Percentiles rank a stretch among this genome's conserved stretches.
Conservation (phyloP, 2,888 invertebrate genomes). For the Leucophenga montana region DNA sequence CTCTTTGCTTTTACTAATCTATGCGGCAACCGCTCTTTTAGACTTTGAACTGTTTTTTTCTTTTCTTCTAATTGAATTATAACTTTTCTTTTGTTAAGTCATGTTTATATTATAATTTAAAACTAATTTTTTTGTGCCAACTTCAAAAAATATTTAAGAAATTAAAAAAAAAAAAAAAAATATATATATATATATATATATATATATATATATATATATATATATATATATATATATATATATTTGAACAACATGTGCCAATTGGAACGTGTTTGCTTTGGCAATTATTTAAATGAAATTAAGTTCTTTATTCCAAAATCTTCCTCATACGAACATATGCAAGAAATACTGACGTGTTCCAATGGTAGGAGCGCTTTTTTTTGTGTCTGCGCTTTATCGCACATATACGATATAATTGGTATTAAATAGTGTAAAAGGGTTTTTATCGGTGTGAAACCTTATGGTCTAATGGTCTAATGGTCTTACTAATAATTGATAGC, state of each 20-base stretch:
- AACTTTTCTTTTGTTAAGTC: background rate
- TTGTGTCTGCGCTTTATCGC: slow-evolving; percentile 18
- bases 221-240: too few relatives aligned
- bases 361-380: background rate
- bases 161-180: background rate
- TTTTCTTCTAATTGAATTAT: too few relatives aligned
- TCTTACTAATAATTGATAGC: too few relatives aligned
- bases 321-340: too few relatives aligned
- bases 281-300: too few relatives aligned
- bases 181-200: too few relatives aligned
- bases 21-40: background rate
- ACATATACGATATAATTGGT: too few relatives aligned
- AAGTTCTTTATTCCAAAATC: background rate
- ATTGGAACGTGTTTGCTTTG: background rate
- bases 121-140: background rate
- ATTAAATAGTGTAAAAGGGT: too few relatives aligned
- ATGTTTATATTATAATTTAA: background rate
- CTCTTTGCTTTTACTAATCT: background rate
- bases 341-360: slow-evolving; percentile 19
- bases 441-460: too few relatives aligned
- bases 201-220: too few relatives aligned
- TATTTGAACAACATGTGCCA: background rate
- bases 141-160: background rate
- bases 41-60: too few relatives aligned
- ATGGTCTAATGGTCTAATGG: too few relatives aligned